phyloP scores from a whole-genome alignment of 2,113 vertebrate genomes.

The Lates calcarifer region DNA sequence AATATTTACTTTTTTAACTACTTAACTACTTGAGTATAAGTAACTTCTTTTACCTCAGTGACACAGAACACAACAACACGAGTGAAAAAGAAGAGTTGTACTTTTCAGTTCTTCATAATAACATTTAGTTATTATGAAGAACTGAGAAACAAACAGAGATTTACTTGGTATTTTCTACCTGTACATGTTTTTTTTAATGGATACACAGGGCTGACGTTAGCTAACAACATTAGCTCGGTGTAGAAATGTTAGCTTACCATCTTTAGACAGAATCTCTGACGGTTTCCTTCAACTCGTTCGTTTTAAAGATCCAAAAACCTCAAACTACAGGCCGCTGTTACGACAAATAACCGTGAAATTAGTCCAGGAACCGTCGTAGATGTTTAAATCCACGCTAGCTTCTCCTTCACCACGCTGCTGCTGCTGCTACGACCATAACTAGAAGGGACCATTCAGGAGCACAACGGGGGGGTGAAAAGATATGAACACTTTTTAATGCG shows the following conservation, averaged over 20 bases:
- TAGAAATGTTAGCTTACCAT: slow-evolving; percentile 67
- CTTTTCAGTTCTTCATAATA: too few relatives aligned
- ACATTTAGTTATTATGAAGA: too few relatives aligned
- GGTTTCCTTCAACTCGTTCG: neutral
- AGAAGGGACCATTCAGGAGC: slow-evolving; percentile 43
- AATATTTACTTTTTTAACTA: too few relatives aligned
- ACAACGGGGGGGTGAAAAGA: neutral
- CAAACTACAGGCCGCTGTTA: neutral
- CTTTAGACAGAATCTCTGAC: neutral
- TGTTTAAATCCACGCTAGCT: slow-evolving; percentile 35
- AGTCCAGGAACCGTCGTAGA: accelerated
- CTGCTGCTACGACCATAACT: slow-evolving; percentile 30
- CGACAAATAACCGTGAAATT: neutral
- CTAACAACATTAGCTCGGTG: slow-evolving; percentile 34
- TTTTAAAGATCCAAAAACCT: neutral
- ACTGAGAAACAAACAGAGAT: neutral
- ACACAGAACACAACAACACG: neutral
- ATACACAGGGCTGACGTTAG: neutral
- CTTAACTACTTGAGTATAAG: too few relatives aligned
- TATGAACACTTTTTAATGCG: neutral
- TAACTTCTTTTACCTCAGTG: neutral
- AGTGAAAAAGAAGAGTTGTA: neutral
- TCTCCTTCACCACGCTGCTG: slow-evolving; percentile 11
- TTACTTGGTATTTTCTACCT: neutral
- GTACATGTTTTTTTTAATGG: accelerated